Evolutionary conservation across 2,888 invertebrate species (phyloP), one percentile per base, ranked within the genome.

Genomic region (Epistrophe eligans): DNA sequence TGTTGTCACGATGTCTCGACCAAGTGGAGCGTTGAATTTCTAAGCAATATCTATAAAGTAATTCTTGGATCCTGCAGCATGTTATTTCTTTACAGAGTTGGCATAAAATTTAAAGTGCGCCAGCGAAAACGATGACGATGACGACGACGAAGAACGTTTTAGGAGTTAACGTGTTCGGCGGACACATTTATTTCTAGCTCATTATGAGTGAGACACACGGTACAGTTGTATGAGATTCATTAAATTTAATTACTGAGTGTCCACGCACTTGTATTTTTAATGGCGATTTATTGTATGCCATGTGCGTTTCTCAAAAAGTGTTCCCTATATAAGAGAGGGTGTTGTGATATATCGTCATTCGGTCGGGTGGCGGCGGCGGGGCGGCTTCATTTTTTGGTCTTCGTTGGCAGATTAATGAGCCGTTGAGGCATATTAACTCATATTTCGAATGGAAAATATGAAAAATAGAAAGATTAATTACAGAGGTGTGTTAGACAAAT

Each of bases 231-330:
- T 50, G 83, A 55, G 83, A 83, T 87, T 87, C 87, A 87, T 87
- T 87, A 87, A 87, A 83, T 87, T 87, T 87, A 87, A 87, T 87
- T 83, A 79, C 83, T 24, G 83, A 70, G 79, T 83, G 87, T 87
- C 87, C 87, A 83, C 87, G 87, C 87, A 83, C 83, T 87, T 87
- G 87, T 87, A 83, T 43, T 87, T 87, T 83, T 87, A 87, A 87
- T 85, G 82, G 85, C 87, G 83, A 87, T 87, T 87, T 87, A 87
- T 87, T 79, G 70, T 87, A 48, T 57, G 55, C 83, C 79, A 83
- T 87, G 79, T 76, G 83, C 71, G 76, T 83, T 71, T 50, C 38
- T 76, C 76, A 79, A 28, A 70, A 52, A 50, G 38, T 7, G 64
- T 24, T 38, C 19, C 43, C 35, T 24, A 24, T 24, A 24, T 17